Percentiles rank a stretch among this genome's conserved stretches.
These are phyloP conservation scores for Drosophila funebris DNA, from an alignment of 1,140 invertebrate genomes.

Conservation along the genomic window DNA sequence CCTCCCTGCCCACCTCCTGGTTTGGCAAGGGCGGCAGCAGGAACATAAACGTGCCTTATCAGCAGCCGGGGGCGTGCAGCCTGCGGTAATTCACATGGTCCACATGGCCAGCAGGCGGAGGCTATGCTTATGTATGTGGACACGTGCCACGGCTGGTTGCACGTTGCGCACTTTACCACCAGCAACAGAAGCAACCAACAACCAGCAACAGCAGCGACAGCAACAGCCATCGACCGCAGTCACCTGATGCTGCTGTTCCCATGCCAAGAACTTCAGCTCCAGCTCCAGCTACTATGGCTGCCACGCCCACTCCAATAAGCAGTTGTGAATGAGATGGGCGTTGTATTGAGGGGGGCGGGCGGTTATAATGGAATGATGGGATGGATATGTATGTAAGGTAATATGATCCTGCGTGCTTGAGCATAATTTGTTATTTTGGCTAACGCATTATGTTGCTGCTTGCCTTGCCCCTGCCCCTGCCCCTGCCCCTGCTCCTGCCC, in stretches of 20 bases:
- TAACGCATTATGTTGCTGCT: constrained; percentile 49
- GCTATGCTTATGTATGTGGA: constrained; percentile 6
- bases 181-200: neutral
- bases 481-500: too few relatives aligned
- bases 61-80: constrained; percentile 38
- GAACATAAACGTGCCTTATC: constrained; percentile 68
- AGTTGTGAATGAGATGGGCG: constrained; percentile 12
- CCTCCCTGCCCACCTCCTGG: neutral
- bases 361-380: constrained; percentile 10
- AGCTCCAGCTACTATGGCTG: neutral
- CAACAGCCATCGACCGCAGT: constrained; percentile 35
- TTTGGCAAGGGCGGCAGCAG: neutral
- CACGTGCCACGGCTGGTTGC: constrained; percentile 55
- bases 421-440: constrained; percentile 78
- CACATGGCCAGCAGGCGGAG: constrained; percentile 17
- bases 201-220: too few relatives aligned
- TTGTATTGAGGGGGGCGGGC: neutral
- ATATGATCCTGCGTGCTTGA: constrained; percentile 73
- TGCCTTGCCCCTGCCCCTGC: neutral
- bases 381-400: constrained; percentile 28
- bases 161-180: constrained; percentile 15
- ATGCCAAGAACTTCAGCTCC: constrained; percentile 27
- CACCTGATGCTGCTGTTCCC: constrained; percentile 76
- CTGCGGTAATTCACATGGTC: constrained; percentile 39
- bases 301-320: constrained; percentile 24